Evolutionary conservation across 2,888 invertebrate species (phyloP), one percentile per base, ranked within the genome.

Genomic region (Limenitis camilla): DNA sequence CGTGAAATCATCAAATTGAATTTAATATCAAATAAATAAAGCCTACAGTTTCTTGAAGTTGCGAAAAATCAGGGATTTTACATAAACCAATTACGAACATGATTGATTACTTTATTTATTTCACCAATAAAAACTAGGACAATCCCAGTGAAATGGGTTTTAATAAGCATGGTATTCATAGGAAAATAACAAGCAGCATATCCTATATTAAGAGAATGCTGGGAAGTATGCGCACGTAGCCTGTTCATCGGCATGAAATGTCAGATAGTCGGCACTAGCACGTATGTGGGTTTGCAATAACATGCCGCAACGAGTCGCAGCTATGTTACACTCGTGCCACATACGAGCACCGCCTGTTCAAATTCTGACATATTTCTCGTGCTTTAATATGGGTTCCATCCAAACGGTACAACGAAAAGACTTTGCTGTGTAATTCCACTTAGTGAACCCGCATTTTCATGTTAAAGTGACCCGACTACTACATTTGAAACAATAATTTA

Each of bases 221-320:
- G 63, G 67, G 66, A 74, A 78, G 74, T 74, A 79, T 77, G 76
- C 67, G 70, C 75, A 73, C 78, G 76, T 72, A 78, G 74, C 71
- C 69, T 69, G 79, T 81, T 82, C 82, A 85, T 84, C 75, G 83
- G 82, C 78, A 84, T 83, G 84, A 85, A 85, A 84, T 82, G 84
- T 83, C 83, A 81, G 82, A 80, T 76, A 81, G 81, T 78, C 79
- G 74, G 76, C 74, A 69, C 74, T 56, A 50, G 58, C 63, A 79
- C 78, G 82, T 85, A 83, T 82, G 84, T 78, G 78, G 82, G 80
- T 81, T 84, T 78, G 86, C 83, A 87, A 87, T 87, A 87, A 87
- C 86, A 87, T 84, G 82, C 85, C 85, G 76, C 83, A 78, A 79
- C 75, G 81, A 80, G 77, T 84, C 76, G 74, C 74, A 81, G 84